A percentile compares a stretch with the other conserved stretches of the same genome.
Evolutionary conservation across 64 coral and sea anemone species (phyloP).

Genomic region (Orbicella faveolata): DNA sequence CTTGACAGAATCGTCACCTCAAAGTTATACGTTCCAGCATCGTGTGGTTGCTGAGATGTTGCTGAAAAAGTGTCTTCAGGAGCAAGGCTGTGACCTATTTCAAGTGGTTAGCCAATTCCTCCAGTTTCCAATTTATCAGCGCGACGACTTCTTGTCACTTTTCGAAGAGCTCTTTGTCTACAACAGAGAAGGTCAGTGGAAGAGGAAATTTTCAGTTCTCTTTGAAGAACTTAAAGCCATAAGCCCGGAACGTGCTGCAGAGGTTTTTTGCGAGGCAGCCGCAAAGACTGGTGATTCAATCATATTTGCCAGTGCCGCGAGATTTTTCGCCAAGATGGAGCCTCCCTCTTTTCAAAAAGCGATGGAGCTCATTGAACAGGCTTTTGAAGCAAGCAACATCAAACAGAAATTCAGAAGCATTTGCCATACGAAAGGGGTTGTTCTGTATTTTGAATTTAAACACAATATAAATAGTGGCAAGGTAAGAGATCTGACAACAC

Average conservation of each 20-base stretch:
- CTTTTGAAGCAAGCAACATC: slow-evolving; percentile 34
- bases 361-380: slow-evolving; percentile 45
- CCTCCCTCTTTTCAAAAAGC: slow-evolving; percentile 58
- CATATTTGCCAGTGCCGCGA: slow-evolving; percentile 55
- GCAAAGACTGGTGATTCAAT: slow-evolving; percentile 62
- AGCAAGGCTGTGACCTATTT: slow-evolving; percentile 17
- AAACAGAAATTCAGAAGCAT: slow-evolving; percentile 16
- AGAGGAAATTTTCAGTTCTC: slow-evolving; percentile 57
- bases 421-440: slow-evolving; percentile 54
- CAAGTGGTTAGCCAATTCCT: slow-evolving; percentile 47
- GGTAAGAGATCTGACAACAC: not conserved
- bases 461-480: not conserved
- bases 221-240: slow-evolving; percentile 54
- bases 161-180: slow-evolving; percentile 65
- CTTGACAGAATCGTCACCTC: not conserved
- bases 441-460: slow-evolving; percentile 35
- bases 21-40: slow-evolving; percentile 78
- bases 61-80: slow-evolving; percentile 7
- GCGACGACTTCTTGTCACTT: slow-evolving; percentile 37
- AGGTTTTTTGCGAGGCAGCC: slow-evolving; percentile 55
- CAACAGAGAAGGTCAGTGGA: not conserved
- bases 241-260: slow-evolving; percentile 36
- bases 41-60: slow-evolving; percentile 57
- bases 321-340: slow-evolving; percentile 71
- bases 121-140: slow-evolving; percentile 48